Base-by-base conservation (phyloP, 2,113 vertebrate species). In the Pimephales promelas region DNA sequence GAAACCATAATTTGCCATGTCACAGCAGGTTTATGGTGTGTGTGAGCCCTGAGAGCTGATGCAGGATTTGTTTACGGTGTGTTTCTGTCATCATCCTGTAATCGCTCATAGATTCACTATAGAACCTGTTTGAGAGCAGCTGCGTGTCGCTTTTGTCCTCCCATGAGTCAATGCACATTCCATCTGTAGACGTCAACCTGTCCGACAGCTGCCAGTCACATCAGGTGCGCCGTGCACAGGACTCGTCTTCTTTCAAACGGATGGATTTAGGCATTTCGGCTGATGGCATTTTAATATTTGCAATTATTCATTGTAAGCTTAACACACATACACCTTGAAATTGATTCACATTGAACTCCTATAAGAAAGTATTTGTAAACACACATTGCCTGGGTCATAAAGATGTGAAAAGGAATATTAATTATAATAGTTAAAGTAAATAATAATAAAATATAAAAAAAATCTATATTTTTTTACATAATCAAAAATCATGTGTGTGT, bases 121-220 rank as follows among this genome's bases (percentile, higher is more conserved):
- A 28, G 34, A 79, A 62, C 76, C 56, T 79, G 76, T 79, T 79
- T 79, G 3, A 61, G n/a, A 79, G 36, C 75, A 45, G n/a, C 76
- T 79, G 56, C n/a, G 34, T 26, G 13, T 47, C n/a, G 40, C 22
- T 72, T 72, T 72, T 72, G 70, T 70, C 20, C 4, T 68, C 9
- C 52, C 31, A 0, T 14, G 20, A 76, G 49, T 76, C 73, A n/a
- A 77, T 59, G 34, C 3, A 61, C 75, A 18, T 61, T 78, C 54
- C 75, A 11, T 43, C 34, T 61, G 56, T 43, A 79, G 76, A 79
- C 16, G 16, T 79, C 14, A 45, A 45, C 8, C 56, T 45, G 56
- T 79, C 20, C 0, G 36, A 59, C 75, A 78, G 75, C 75, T 78
- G 75, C 20, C 74, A n/a, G 5, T 56, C 49, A 56, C 49, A 75